A percentile compares a stretch with the other conserved stretches of the same genome.
These are phyloP conservation scores for Brachymystax lenok DNA, from an alignment of 2,797 vertebrate species.

Conservation along the genomic window DNA sequence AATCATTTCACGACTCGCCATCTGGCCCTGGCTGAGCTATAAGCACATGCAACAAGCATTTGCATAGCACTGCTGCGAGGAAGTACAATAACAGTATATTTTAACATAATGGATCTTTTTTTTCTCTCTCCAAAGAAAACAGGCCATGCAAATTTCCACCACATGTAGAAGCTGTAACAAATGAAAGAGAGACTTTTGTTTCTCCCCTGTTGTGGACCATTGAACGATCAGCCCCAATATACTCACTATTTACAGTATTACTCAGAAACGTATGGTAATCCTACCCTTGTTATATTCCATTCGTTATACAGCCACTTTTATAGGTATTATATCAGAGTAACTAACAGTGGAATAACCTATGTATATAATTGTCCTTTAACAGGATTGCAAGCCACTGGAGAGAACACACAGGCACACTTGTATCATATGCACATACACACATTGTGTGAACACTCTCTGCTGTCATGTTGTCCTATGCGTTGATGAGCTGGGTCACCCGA, in stretches of 20 bases:
- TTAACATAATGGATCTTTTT: slow-evolving; percentile 99
- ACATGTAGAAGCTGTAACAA: slow-evolving; percentile 79
- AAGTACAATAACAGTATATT: slow-evolving; percentile 99
- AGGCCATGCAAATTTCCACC: slow-evolving; percentile 96
- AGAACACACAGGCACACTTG: neutral
- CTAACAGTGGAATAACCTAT: neutral
- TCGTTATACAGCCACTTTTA: neutral
- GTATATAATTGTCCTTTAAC: neutral
- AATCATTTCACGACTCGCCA: slow-evolving; percentile 99
- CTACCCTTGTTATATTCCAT: neutral
- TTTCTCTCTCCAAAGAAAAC: slow-evolving; percentile 82
- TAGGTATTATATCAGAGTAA: neutral
- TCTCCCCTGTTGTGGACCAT: neutral
- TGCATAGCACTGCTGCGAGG: slow-evolving; percentile 98
- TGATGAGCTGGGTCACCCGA: neutral
- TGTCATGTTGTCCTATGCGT: too few relatives aligned
- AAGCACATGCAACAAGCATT: slow-evolving; percentile 99
- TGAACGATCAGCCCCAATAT: neutral
- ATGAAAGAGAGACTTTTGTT: slow-evolving; percentile 82
- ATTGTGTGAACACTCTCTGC: too few relatives aligned
- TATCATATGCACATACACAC: neutral
- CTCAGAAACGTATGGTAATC: neutral
- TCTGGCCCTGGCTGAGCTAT: slow-evolving; percentile 98
- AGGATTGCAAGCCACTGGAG: neutral
- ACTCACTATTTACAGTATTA: neutral